Conservation (phyloP, 2,888 invertebrate genomes). For the Halictus quadricinctus region DNA sequence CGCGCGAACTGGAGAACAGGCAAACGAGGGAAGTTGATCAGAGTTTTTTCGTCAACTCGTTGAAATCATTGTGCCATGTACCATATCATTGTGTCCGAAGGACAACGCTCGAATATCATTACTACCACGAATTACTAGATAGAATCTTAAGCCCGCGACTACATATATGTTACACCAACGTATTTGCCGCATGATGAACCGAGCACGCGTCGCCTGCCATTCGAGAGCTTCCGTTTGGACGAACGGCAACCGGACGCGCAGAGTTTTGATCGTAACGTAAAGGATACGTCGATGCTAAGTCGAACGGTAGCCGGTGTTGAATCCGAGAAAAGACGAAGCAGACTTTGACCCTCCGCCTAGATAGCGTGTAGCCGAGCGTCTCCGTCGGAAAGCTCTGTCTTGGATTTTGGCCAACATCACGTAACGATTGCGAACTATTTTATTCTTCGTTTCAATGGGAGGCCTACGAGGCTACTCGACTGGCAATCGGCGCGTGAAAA, state of each 20-base stretch:
- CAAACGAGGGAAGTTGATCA: conserved; percentile 56
- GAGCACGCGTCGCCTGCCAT: conserved; percentile 22
- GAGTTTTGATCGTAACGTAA: conserved; percentile 12
- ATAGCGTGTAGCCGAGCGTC: neutral
- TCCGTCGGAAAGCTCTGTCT: neutral
- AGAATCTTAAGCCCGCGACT: conserved; percentile 56
- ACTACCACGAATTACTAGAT: conserved; percentile 58
- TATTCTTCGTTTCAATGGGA: conserved; percentile 5
- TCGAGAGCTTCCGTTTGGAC: conserved; percentile 25
- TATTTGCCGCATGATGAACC: conserved; percentile 43
- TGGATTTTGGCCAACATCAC: conserved; percentile 13
- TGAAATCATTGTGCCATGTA: conserved; percentile 76
- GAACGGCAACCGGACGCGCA: conserved; percentile 6
- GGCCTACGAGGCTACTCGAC: conserved; percentile 36
- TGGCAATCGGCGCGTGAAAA: conserved; percentile 5
- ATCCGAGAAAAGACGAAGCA: neutral
- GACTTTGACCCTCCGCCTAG: conserved; percentile 6
- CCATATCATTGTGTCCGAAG: conserved; percentile 75
- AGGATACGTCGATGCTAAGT: conserved; percentile 8
- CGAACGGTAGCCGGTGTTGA: neutral
- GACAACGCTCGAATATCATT: conserved; percentile 64
- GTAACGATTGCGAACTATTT: conserved; percentile 21
- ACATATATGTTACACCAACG: conserved; percentile 46
- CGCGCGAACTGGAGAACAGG: conserved; percentile 37
- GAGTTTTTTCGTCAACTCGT: conserved; percentile 71